These are phyloP conservation scores for Lathronympha strigana DNA, from an alignment of 2,888 invertebrate species.

Conservation along the genomic window DNA sequence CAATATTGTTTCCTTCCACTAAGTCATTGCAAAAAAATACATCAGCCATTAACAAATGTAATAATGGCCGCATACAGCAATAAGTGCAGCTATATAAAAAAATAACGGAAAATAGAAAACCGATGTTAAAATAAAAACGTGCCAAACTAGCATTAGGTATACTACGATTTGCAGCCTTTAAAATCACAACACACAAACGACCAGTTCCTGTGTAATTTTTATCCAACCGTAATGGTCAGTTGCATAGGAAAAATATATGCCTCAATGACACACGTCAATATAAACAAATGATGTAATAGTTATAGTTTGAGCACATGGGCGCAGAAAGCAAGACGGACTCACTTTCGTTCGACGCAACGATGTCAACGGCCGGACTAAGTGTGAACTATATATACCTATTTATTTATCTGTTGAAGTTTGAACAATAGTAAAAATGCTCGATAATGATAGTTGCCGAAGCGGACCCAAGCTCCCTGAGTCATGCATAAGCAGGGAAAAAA, in stretches of 20 bases:
- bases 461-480: too few species aligned
- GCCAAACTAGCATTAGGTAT: neutral
- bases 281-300: conserved; percentile 53
- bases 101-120: neutral
- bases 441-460: neutral
- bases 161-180: neutral
- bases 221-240: conserved; percentile 13
- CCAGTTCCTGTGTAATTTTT: conserved; percentile 38
- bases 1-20: too few species aligned
- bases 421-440: neutral
- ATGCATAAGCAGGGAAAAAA: too few species aligned
- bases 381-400: conserved; percentile 20
- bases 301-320: conserved; percentile 60
- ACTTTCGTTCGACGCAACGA: conserved; percentile 65
- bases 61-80: neutral
- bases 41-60: too few species aligned
- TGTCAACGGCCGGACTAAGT: conserved; percentile 57
- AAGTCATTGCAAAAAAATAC: too few species aligned
- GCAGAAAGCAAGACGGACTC: conserved; percentile 78
- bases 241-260: conserved; percentile 14
- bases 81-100: neutral
- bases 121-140: neutral
- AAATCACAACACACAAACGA: conserved; percentile 12
- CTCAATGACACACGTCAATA: conserved; percentile 43
- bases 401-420: conserved; percentile 9